Conservation (phyloP, 2,888 invertebrate species). For the Pseudococcus longispinus region DNA sequence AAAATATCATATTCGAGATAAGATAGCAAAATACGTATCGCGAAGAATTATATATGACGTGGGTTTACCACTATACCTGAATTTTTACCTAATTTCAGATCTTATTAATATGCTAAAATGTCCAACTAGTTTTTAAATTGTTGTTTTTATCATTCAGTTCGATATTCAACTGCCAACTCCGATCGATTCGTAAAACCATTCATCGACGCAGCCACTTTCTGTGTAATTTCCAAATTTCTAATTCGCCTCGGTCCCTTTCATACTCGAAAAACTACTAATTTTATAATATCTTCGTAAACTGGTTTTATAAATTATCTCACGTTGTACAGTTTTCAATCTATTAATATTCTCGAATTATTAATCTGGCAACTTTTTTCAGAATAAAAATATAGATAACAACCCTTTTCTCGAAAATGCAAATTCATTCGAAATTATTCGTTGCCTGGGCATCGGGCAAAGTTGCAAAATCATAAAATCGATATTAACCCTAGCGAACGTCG, state of each 20-base stretch:
- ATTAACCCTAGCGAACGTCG: not conserved
- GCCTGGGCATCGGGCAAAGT: not conserved
- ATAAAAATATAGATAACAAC: not conserved
- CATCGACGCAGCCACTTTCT: not conserved
- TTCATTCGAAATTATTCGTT: not conserved
- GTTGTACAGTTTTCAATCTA: too few relatives aligned
- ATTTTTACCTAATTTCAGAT: not conserved
- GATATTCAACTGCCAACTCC: not conserved
- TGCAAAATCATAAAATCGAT: slow-evolving; percentile 4
- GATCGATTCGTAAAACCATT: not conserved
- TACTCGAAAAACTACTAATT: not conserved
- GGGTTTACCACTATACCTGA: not conserved
- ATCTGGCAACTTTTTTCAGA: too few relatives aligned
- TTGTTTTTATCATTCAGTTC: not conserved
- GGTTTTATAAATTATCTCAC: not conserved
- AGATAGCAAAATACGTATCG: not conserved
- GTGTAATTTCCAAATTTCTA: not conserved
- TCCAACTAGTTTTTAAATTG: not conserved
- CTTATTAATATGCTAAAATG: not conserved
- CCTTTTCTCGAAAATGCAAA: not conserved
- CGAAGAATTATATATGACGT: not conserved
- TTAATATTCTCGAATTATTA: not conserved
- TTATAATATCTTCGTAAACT: not conserved
- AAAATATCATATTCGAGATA: not conserved
- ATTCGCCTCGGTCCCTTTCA: not conserved